Evolutionary conservation across 2,888 invertebrate species (phyloP), one percentile per base, ranked within the genome.

Genomic region (Hemithea aestivaria): DNA sequence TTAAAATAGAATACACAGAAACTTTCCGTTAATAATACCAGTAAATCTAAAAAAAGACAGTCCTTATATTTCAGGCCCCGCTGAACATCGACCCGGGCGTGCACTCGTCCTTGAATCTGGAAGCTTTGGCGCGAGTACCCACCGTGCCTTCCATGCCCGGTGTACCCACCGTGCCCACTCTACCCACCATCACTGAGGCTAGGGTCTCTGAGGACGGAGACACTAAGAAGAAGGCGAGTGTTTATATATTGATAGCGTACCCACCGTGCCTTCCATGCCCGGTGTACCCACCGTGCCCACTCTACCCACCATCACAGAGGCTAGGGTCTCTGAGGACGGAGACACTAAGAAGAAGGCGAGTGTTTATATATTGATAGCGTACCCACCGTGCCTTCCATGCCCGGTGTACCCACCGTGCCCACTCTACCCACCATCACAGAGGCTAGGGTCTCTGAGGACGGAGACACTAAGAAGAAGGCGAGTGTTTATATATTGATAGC

Each of bases 71-170:
- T 40, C 77, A 87, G 87, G 87, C 87, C 48, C 96, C 96, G 20
- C 88, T 96, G 48, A 97, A 97, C 81, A 91, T 95, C 48, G 97
- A 97, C 84, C 96, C 97, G 2, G 97, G 97, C 33, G 97, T 96
- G 29, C 97, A 97, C 77, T 97, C 96, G 38, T 96, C 95, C 66
- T 90, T 97, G 62, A 95, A 96, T 78, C 87, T 97, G 67, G 96
- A 96, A 74, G 87, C 85, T 7, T 51, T 88, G 45, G 87, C 85
- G 28, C 73, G 87, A 1, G 88, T 88, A 48, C 88, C 88, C 42
- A 88, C 93, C 75, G 65, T 92, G 87, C 74, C 94, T 89, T 72
- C 93, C 91, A 90, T 94, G 72, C 93, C 92, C 24, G 92, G 93
- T 40, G 91, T 95, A 62, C 95, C 95, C 45, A 93, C 94, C 5